Evolutionary conservation across 2,797 vertebrate genomes (phyloP).

Genomic region (Rhynchotus rufescens): DNA sequence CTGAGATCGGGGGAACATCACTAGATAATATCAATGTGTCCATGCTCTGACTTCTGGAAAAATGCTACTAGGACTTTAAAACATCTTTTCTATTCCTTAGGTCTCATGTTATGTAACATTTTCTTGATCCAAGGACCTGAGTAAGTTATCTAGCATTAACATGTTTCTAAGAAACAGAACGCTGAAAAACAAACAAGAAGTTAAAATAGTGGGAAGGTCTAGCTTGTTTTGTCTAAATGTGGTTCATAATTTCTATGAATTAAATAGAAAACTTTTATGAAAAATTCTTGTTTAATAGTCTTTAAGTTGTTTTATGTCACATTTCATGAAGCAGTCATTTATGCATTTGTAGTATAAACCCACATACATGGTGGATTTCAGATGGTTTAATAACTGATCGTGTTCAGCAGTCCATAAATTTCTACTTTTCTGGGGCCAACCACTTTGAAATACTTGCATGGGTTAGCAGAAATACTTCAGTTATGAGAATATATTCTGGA

Average conservation of each 20-base stretch:
- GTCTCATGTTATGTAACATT: neutral
- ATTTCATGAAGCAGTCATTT: neutral
- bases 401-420: constrained; percentile 61
- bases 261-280: neutral
- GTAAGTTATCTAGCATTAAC: neutral
- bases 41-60: neutral
- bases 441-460: constrained; percentile 53
- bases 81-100: neutral
- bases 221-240: neutral
- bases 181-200: constrained; percentile 6
- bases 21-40: constrained; percentile 35
- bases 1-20: constrained; percentile 23
- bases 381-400: constrained; percentile 51
- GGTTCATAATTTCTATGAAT: neutral
- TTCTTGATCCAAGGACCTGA: neutral
- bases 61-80: constrained; percentile 51
- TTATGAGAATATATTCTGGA: constrained; percentile 65
- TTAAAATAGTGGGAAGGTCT: neutral
- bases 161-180: constrained; percentile 28
- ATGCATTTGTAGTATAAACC: neutral
- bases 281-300: neutral
- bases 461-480: constrained; percentile 67
- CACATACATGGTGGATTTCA: neutral
- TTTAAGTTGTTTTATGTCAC: neutral
- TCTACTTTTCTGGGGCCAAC: constrained; percentile 48